Base-by-base conservation (phyloP, 2,888 invertebrate genomes). In the Acronicta alni region DNA sequence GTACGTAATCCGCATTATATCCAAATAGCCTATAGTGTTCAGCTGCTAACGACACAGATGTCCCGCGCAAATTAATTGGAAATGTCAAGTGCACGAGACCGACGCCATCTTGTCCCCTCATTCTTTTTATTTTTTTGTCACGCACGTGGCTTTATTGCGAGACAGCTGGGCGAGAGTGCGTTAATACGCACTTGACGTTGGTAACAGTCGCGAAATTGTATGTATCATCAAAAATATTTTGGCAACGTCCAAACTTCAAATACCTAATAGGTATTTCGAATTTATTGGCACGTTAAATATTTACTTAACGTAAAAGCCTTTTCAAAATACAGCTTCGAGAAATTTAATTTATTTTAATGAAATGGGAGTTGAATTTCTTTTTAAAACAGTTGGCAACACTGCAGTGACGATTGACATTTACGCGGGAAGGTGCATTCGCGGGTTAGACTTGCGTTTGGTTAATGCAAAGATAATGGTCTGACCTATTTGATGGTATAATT, bases 41-140 rank as follows among this genome's bases (percentile, higher is more conserved):
- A 93, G 93, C 93, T 93, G 93, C 93, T 89, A 86, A 86, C 87
- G 80, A 84, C 92, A 93, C 93, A 93, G 93, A 93, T 93, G 93
- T 91, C 88, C 90, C 89, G 89, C 84, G 90, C 92, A 92, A 93
- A 93, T 93, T 93, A 93, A 93, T 93, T 93, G 93, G 92, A 93
- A 93, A 93, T 93, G 93, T 93, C 93, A 93, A 93, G 93, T 93
- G 92, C 93, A 92, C 85, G 86, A 84, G 82, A 69, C 57, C 71
- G 54, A 32, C 87, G 92, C 92, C 93, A 91, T 91, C 90, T 92
- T 91, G 88, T 84, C 83, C 88, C 86, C 67, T 65, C 81, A 51
- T 76, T 64, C 61, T 76, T 76, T 80, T 86, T 81, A 85, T 88
- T 89, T 90, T 91, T 89, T 91, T 91, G 89, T 84, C 83, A 85